A percentile compares a stretch with the other conserved stretches of the same genome.
Conservation (phyloP, 2,113 vertebrate species). For the Crotalus horridus region DNA sequence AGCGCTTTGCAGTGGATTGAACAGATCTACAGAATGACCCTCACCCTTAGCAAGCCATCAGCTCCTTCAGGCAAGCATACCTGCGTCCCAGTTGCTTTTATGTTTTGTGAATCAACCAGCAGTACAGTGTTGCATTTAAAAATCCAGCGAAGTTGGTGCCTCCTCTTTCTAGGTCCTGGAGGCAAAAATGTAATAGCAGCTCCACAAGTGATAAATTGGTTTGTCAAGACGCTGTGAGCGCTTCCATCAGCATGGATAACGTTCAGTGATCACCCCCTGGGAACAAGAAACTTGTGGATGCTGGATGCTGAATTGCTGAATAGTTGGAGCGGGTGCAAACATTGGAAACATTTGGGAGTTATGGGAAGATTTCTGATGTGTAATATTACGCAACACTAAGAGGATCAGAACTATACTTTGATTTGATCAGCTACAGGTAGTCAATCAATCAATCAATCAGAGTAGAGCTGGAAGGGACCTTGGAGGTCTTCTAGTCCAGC, state of each 20-base stretch:
- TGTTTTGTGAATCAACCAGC: background rate
- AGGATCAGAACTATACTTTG: background rate
- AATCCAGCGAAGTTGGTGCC: background rate
- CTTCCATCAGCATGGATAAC: rapidly evolving
- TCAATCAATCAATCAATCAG: background rate
- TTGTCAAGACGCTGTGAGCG: background rate
- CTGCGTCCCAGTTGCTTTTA: background rate
- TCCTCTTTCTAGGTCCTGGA: background rate
- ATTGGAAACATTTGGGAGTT: background rate
- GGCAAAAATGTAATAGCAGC: background rate
- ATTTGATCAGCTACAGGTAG: background rate
- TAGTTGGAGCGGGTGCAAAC: background rate
- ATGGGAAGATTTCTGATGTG: background rate
- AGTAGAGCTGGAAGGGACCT: background rate
- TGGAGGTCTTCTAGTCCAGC: background rate
- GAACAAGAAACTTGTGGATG: rapidly evolving
- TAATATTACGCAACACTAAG: background rate
- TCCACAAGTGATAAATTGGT: background rate
- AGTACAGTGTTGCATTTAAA: background rate
- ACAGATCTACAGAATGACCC: background rate
- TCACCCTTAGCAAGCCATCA: background rate
- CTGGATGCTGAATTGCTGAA: background rate
- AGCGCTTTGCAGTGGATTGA: background rate
- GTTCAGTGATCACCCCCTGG: background rate
- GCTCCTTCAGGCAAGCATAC: background rate